Percentiles rank a stretch among this genome's conserved stretches.
Evolutionary conservation across 2,113 vertebrate genomes (phyloP).

Genomic region (Sinocyclocheilus rhinocerous): DNA sequence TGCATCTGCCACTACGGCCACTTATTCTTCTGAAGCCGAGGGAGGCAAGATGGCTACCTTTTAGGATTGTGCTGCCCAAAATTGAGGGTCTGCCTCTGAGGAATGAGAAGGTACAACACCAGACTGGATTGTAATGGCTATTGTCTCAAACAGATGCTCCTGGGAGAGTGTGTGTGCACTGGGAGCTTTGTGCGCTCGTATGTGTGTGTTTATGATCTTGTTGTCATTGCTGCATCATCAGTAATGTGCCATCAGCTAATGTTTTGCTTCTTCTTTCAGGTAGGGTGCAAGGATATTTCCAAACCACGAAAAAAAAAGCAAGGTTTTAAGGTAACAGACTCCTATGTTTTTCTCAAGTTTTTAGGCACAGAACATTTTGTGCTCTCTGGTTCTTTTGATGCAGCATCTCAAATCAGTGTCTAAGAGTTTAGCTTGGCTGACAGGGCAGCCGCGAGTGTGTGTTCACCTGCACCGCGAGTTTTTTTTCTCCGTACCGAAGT

Average conservation of each 20-base stretch:
- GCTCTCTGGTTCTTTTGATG: constrained; percentile 65
- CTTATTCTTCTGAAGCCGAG: constrained; percentile 80
- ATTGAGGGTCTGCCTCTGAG: constrained; percentile 73
- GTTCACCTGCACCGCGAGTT: constrained; percentile 31
- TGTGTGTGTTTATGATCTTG: constrained; percentile 58
- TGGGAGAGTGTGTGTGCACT: constrained; percentile 39
- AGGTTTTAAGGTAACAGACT: constrained; percentile 69
- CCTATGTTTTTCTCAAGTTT: constrained; percentile 24
- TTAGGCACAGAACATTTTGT: constrained; percentile 43
- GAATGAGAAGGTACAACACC: constrained; percentile 70
- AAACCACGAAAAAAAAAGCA: constrained; percentile 64
- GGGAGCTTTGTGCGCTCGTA: constrained; percentile 42
- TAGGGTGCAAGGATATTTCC: constrained; percentile 61
- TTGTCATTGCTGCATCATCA: constrained; percentile 54
- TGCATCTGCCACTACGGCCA: constrained; percentile 76
- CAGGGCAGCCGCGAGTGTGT: background rate
- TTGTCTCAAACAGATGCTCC: constrained; percentile 69
- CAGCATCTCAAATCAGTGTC: constrained; percentile 54
- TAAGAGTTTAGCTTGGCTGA: constrained; percentile 59
- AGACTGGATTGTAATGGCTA: constrained; percentile 60
- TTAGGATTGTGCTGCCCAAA: constrained; percentile 87
- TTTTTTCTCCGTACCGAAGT: constrained; percentile 36
- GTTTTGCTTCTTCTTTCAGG: constrained; percentile 67
- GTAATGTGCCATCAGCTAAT: constrained; percentile 55
- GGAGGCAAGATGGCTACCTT: constrained; percentile 94